Evolutionary conservation across 2,888 invertebrate genomes (phyloP).

Genomic region (Ophion slaviceki): DNA sequence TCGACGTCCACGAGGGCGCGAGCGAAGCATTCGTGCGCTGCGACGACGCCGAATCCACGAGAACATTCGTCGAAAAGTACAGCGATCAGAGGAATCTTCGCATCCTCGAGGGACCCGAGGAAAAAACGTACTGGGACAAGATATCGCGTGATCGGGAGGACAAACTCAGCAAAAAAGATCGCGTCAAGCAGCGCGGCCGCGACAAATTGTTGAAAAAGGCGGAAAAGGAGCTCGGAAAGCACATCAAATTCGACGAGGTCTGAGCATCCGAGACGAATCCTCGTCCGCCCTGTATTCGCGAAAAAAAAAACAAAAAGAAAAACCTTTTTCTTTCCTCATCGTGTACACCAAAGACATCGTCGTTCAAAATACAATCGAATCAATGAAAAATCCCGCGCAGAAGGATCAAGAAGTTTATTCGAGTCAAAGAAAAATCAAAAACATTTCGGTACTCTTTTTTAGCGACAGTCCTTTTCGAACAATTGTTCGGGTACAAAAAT

Average conservation of each 20-base stretch:
- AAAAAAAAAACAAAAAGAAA: constrained; percentile 1
- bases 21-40: constrained; percentile 89
- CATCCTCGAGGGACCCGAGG: constrained; percentile 86
- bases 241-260: constrained; percentile 89
- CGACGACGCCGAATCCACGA: constrained; percentile 84
- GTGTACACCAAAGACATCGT: constrained; percentile 36
- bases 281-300: neutral
- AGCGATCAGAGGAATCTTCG: constrained; percentile 78
- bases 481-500: constrained; percentile 66
- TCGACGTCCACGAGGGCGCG: constrained; percentile 91
- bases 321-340: constrained; percentile 37
- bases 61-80: constrained; percentile 80
- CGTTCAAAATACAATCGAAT: constrained; percentile 10
- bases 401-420: neutral
- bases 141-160: constrained; percentile 87
- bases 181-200: constrained; percentile 86
- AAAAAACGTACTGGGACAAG: constrained; percentile 92
- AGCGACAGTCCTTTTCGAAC: constrained; percentile 21
- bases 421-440: neutral
- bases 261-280: constrained; percentile 58
- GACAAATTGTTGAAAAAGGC: constrained; percentile 86
- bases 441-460: neutral
- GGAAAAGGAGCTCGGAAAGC: constrained; percentile 89
- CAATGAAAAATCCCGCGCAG: neutral
- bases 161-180: constrained; percentile 84